phyloP scores from a whole-genome alignment of 2,888 invertebrate species.

The Volucella zonaria region DNA sequence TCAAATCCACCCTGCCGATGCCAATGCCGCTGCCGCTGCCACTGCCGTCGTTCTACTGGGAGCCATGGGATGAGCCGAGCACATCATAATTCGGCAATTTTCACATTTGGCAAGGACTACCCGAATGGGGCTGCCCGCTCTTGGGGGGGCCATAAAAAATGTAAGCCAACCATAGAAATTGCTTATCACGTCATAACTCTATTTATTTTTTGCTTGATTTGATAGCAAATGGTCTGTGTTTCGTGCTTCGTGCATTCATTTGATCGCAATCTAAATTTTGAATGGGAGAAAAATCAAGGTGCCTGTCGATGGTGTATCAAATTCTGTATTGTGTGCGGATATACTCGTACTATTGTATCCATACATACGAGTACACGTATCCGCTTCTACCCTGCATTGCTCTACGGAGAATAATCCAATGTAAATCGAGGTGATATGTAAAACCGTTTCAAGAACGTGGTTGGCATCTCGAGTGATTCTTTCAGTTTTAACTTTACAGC shows the following conservation, averaged over 20 bases:
- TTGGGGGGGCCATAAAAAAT: conserved; percentile 59
- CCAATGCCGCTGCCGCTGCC: background rate
- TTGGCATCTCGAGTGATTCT: conserved; percentile 61
- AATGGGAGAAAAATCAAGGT: conserved; percentile 69
- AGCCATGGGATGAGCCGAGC: conserved; percentile 42
- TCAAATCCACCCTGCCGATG: conserved; percentile 49
- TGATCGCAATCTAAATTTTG: conserved; percentile 62
- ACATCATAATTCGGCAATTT: conserved; percentile 73
- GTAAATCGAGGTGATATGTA: conserved; percentile 72
- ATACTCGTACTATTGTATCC: too few relatives aligned
- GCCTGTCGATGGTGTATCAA: conserved; percentile 69
- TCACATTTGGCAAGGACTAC: conserved; percentile 39
- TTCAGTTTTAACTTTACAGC: conserved; percentile 52
- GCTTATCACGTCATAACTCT: conserved; percentile 72
- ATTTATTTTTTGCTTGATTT: conserved; percentile 71
- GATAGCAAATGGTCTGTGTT: conserved; percentile 67
- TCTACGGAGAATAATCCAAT: conserved; percentile 33
- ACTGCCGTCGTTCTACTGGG: conserved; percentile 2
- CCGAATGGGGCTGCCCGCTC: conserved; percentile 7
- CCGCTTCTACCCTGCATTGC: conserved; percentile 37
- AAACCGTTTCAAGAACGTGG: conserved; percentile 67
- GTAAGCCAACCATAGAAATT: conserved; percentile 64
- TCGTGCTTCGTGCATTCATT: conserved; percentile 58
- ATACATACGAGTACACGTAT: too few relatives aligned
- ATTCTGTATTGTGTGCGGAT: conserved; percentile 29